A percentile compares a stretch with the other conserved stretches of the same genome.
phyloP scores from a whole-genome alignment of 2,113 vertebrate species.

The Platysternon megacephalum region DNA sequence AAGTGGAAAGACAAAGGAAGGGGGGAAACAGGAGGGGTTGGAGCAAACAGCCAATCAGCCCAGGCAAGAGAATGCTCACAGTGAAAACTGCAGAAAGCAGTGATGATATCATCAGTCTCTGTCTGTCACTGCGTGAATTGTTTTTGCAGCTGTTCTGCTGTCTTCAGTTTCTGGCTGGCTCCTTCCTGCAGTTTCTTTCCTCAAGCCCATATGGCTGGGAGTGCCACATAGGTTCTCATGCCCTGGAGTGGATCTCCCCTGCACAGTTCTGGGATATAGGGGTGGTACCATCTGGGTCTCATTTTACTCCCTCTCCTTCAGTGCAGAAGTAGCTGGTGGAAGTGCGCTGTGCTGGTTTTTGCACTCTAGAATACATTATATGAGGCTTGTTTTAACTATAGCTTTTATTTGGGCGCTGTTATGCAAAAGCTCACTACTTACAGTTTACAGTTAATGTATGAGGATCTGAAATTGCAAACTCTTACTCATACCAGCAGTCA shows the following conservation, averaged over 20 bases:
- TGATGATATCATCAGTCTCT: background rate
- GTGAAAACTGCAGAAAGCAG: background rate
- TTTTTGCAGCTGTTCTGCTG: background rate
- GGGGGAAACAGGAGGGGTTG: background rate
- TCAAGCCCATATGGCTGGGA: background rate
- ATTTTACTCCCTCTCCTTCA: background rate
- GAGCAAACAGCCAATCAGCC: background rate
- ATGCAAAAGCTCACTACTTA: background rate
- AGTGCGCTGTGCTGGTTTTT: background rate
- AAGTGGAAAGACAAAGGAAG: background rate
- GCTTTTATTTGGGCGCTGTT: background rate
- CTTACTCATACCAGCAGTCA: slow-evolving; percentile 26
- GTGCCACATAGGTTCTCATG: background rate
- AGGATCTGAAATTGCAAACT: background rate
- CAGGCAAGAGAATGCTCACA: fast-evolving
- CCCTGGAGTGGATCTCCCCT: background rate
- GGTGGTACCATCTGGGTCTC: background rate
- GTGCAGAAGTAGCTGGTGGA: background rate
- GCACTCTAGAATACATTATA: background rate
- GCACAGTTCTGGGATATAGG: background rate
- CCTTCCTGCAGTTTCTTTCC: background rate
- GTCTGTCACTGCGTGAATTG: background rate
- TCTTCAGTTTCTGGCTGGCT: background rate
- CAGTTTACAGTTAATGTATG: background rate
- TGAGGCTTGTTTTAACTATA: background rate